Conservation (phyloP, 2,888 invertebrate genomes). For the Acheta domesticus region DNA sequence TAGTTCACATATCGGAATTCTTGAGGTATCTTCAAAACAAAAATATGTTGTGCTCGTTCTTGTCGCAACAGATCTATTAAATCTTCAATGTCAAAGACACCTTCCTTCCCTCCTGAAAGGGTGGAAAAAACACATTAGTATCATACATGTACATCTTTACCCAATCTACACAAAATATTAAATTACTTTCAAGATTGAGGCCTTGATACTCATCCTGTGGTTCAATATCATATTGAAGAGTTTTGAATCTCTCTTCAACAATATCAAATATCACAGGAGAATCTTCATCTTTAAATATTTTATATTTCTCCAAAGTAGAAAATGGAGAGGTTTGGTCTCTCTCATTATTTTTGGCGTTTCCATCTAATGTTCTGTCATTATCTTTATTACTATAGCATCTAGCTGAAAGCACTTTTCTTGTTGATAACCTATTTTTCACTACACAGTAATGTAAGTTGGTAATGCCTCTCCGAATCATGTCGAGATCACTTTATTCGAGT, state of each 20-base stretch:
- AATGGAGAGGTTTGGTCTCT: not conserved
- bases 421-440: no score
- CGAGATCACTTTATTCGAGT: no score
- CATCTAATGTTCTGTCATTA: no score
- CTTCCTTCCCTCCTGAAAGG: constrained; percentile 69
- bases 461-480: no score
- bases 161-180: constrained; percentile 19
- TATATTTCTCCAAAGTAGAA: constrained; percentile 55
- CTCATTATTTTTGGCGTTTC: not conserved
- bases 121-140: constrained; percentile 26
- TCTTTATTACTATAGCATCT: no score
- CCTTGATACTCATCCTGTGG: constrained; percentile 32
- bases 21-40: constrained; percentile 72
- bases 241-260: constrained; percentile 58
- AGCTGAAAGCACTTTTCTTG: no score
- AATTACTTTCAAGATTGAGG: constrained; percentile 32
- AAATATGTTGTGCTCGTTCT: constrained; percentile 77
- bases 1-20: constrained; percentile 78
- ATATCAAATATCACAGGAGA: constrained; percentile 68
- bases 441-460: no score
- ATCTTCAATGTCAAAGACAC: constrained; percentile 87
- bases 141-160: constrained; percentile 24
- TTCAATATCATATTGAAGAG: constrained; percentile 41
- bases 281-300: constrained; percentile 68
- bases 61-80: constrained; percentile 69